Evolutionary conservation across 1,140 invertebrate species (phyloP), one percentile per base, ranked within the genome.

Genomic region (Drosophila insularis): DNA sequence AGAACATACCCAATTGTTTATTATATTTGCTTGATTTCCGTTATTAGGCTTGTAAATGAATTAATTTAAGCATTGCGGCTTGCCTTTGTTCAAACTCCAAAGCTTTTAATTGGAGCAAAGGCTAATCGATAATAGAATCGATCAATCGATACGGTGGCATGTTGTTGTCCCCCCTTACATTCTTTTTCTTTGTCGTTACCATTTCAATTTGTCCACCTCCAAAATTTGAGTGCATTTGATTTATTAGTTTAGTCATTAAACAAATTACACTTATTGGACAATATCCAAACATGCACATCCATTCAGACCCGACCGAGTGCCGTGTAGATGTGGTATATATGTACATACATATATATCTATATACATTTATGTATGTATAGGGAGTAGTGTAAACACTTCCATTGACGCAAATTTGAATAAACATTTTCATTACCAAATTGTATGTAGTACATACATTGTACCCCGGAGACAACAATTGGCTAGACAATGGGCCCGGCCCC

Each of bases 341-440:
- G 2, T n/a, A 10, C 27, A 35, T 54, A 19, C 61, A 43, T 68
- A 64, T 63, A 54, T 54, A 27, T 53, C 62, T 61, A 64, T 64
- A 79, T 87, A 79, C 87, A 82, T 81, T 81, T 81, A 79, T 70
- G 79, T 75, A 81, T 86, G 79, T 75, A 87, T 76, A 71, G 78
- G 75, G 68, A 79, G 79, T 73, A 59, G 56, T 71, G 82, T 86
- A 86, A 86, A 86, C 82, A 86, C 60, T 71, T 63, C 59, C 73
- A 89, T 74, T 89, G 85, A 89, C 85, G 84, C 69, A 89, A 89
- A 84, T 89, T 89, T 84, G 77, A 78, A 84, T 89, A 89, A 84
- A 89, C 84, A 89, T 84, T 78, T 80, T 89, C 85, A 89, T 86
- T 86, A 86, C 82, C 82, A 69, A 87, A 86, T 50, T 50, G 43